Evolutionary conservation across 1,140 invertebrate genomes (phyloP), one percentile per base, ranked within the genome.

Genomic region (Drepana arcuata): DNA sequence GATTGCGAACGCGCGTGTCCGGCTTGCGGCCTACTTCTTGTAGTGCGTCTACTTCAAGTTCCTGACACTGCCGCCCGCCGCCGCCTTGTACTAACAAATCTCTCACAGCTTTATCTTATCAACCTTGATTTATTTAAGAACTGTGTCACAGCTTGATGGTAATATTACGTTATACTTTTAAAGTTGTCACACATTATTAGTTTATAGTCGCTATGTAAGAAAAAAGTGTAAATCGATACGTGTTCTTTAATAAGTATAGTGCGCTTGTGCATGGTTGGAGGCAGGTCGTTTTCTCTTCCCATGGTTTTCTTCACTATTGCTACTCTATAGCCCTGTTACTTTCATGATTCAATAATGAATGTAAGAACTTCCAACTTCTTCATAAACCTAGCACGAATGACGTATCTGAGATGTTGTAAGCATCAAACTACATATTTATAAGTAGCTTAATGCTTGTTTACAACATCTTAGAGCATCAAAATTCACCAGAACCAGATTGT

Each of bases 271-370:
- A 21, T 9, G 18, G 4, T 5, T 21, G 4, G 18, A 37, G 35
- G n/a, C n/a, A n/a, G 15, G 26, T 25, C 33, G 57, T 59, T 74
- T 69, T 74, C 67, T 68, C 47, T 74, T 69, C 63, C 63, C 67
- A 71, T 65, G 48, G 54, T 57, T 65, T 59, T 42, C n/a, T 52
- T 59, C 41, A 41, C 39, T 41, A 52, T 49, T 44, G 18, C 39
- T 16, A 37, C 37, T 43, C 34, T 41, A 30, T 33, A 44, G 58
- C 58, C 60, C 56, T 54, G 54, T 60, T 9, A 21, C n/a, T n/a
- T 21, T 5, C 9, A 21, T 21, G 4, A 21, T 21, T 5, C 9
- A 9, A 4, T 9, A 5, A 5, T 21, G 9, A 21, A 5, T 21
- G 4, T 21, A 21, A 21, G 53, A 55, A 54, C n/a, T n/a, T n/a